Base-by-base conservation (phyloP, 2,888 invertebrate species). In the Pilophorus perplexus region DNA sequence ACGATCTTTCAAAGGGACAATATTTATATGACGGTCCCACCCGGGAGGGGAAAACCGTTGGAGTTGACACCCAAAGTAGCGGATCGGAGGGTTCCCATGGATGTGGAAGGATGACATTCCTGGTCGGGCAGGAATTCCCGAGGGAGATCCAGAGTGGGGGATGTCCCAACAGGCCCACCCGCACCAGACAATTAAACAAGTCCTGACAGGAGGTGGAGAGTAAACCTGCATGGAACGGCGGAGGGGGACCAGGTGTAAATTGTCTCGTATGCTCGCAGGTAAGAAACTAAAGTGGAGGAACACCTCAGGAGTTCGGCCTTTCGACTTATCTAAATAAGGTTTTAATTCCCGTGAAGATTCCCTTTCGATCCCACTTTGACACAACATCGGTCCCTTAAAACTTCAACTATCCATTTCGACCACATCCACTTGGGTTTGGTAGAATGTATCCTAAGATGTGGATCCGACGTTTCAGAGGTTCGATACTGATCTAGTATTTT, bases 261-360 rank as follows among this genome's bases (percentile, higher is more conserved):
- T 65, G 65, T 65, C 42, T 55, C 54, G 54, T 25, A 62, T 62
- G 27, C 48, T 48, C 48, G 62, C 48, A 62, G 33, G 48, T 28
- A 37, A 28, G 50, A 46, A 22, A 22, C 20, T 33, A 3, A 14
- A 27, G 52, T 25, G 54, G 54, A 12, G 54, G 28, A 14, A 2
- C 2, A 28, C 28, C 28, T 10, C 28, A 16, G 8, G 52, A 52
- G 25, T 28, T 14, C 10, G 5, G 8, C 20, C 37, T 27, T 16
- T 40, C 14, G 40, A 25, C 42, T 65, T 65, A 65, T 65, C 65
- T 65, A 65, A 65, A 65, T 44, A 55, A 55, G 65, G 62, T 22
- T 37, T 48, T 62, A 62, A 62, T 62, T 62, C 37, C 37, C 33
- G 12, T 14, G n/a, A 28, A 18, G 25, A 18, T 12, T 42, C 18